phyloP scores from a whole-genome alignment of 2,113 vertebrate species.

The Uropsilus gracilis region DNA sequence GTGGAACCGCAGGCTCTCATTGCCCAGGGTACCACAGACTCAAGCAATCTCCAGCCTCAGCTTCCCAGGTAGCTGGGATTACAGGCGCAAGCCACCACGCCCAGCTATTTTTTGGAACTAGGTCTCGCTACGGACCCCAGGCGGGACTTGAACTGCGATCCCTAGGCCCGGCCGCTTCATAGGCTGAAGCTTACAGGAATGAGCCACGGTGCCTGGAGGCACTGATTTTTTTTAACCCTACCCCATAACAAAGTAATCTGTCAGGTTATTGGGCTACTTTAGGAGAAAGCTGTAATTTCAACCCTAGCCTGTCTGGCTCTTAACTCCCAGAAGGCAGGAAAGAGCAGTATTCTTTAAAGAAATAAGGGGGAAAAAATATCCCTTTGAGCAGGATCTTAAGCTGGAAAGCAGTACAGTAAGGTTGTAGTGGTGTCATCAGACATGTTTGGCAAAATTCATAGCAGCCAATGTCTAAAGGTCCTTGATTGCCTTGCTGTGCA shows the following conservation, averaged over 20 bases:
- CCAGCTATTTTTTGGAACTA: too few species aligned
- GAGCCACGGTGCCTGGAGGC: too few species aligned
- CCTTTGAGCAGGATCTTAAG: not conserved
- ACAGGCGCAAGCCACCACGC: too few species aligned
- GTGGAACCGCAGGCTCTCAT: too few species aligned
- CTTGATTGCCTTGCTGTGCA: not conserved
- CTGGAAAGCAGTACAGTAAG: not conserved
- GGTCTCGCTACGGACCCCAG: too few species aligned
- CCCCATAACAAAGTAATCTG: not conserved
- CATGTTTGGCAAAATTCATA: constrained; percentile 11
- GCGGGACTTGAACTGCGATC: too few species aligned
- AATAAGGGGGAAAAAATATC: not conserved
- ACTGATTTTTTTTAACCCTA: too few species aligned
- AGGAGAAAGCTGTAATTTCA: not conserved
- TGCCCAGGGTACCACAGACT: too few species aligned
- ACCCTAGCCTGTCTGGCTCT: not conserved
- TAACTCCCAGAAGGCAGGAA: not conserved
- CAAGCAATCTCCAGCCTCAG: too few species aligned
- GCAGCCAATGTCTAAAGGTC: not conserved
- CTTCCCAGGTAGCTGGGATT: too few species aligned
- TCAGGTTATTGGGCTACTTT: not conserved
- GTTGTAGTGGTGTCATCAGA: not conserved
- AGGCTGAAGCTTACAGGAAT: too few species aligned
- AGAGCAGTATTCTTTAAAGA: not conserved
- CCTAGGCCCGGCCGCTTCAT: too few species aligned